A percentile compares a stretch with the other conserved stretches of the same genome.
These are phyloP conservation scores for Artemisiospiza belli DNA, from an alignment of 2,113 vertebrate genomes.

Conservation along the genomic window DNA sequence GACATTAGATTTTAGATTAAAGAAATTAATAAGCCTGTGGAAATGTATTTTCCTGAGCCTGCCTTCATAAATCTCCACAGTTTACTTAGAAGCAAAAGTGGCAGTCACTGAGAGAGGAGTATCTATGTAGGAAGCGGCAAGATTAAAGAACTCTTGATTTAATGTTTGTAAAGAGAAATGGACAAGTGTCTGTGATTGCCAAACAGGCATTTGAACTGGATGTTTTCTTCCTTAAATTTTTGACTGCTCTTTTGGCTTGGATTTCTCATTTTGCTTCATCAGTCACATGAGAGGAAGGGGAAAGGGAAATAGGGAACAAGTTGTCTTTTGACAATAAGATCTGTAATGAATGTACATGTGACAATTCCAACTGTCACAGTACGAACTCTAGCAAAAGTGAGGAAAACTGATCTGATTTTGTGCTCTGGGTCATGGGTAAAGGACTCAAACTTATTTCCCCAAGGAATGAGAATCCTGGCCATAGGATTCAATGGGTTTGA, in stretches of 20 bases:
- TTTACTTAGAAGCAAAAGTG: background rate
- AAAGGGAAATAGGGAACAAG: background rate
- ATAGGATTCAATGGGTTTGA: background rate
- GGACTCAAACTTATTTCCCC: background rate
- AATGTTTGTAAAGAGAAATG: background rate
- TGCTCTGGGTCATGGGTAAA: background rate
- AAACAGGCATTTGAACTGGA: background rate
- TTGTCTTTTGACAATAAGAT: background rate
- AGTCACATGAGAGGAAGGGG: background rate
- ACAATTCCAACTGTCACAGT: background rate
- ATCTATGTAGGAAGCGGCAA: background rate
- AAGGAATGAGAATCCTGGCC: background rate
- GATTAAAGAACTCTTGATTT: background rate
- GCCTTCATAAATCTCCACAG: background rate
- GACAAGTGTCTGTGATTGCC: background rate
- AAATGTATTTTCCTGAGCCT: background rate
- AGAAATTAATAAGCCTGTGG: background rate
- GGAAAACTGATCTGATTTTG: background rate
- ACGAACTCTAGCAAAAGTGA: background rate
- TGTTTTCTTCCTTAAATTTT: background rate
- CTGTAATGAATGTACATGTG: background rate
- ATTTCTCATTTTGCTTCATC: background rate
- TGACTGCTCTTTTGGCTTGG: background rate
- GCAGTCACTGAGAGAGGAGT: rapidly evolving
- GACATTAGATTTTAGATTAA: background rate